A percentile compares a stretch with the other conserved stretches of the same genome.
Evolutionary conservation across 2,888 invertebrate species (phyloP).

Genomic region (Dorcus hopei): DNA sequence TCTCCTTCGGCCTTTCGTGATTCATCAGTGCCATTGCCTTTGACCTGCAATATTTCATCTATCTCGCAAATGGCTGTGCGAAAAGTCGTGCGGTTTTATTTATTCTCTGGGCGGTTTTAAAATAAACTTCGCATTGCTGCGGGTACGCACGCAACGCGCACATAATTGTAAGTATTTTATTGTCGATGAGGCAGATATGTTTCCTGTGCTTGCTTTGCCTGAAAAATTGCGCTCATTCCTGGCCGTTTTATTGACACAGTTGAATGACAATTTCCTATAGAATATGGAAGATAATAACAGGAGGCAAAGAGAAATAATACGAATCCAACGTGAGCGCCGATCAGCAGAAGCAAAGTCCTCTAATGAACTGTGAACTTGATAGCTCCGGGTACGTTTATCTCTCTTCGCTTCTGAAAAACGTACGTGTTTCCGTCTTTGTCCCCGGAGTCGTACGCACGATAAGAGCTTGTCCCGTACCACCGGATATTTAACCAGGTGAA

Average conservation of each 20-base stretch:
- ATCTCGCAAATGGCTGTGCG: no score
- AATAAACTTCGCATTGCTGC: no score
- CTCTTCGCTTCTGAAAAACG: conserved; percentile 3
- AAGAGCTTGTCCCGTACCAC: conserved; percentile 9
- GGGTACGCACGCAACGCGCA: no score
- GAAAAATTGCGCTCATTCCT: conserved; percentile 13
- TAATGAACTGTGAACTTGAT: conserved; percentile 47
- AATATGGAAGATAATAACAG: conserved; percentile 28
- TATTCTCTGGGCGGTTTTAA: no score
- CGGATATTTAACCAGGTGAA: conserved; percentile 13
- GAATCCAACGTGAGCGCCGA: conserved; percentile 35
- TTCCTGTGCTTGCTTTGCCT: neutral
- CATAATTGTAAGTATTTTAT: neutral
- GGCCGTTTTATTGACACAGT: conserved; percentile 18
- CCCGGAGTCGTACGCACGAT: conserved; percentile 17
- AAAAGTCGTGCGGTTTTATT: no score
- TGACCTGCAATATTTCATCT: no score
- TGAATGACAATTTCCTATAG: conserved; percentile 28
- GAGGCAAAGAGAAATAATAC: conserved; percentile 28
- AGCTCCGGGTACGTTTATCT: conserved; percentile 27
- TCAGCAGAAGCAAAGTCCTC: conserved; percentile 39
- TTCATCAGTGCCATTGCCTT: no score
- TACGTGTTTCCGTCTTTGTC: conserved; percentile 29
- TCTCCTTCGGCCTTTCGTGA: no score
- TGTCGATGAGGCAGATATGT: neutral